phyloP scores from a whole-genome alignment of 2,797 vertebrate species.

The Spea hammondii region DNA sequence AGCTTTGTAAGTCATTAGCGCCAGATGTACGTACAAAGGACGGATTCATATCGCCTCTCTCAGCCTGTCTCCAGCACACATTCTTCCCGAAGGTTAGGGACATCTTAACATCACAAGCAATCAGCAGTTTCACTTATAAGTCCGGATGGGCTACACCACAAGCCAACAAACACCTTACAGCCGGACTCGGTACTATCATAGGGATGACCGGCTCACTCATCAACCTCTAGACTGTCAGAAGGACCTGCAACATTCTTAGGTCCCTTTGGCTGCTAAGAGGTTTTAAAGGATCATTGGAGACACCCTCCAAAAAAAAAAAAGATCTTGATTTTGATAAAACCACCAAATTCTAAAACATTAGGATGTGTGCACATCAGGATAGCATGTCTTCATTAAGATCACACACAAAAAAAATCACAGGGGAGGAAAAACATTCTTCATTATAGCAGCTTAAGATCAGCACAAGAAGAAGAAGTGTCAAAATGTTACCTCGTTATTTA shows the following conservation, averaged over 20 bases:
- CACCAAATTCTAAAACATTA: conserved; percentile 29
- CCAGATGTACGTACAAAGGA: conserved; percentile 78
- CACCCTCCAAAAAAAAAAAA: conserved; percentile 32
- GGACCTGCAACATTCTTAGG: conserved; percentile 69
- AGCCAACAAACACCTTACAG: conserved; percentile 88
- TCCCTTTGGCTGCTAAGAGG: conserved; percentile 64
- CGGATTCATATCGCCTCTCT: conserved; percentile 72
- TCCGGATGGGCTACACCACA: conserved; percentile 87
- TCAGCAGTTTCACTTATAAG: conserved; percentile 76
- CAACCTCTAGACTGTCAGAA: conserved; percentile 47
- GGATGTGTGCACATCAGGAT: conserved; percentile 38
- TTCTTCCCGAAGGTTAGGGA: conserved; percentile 78
- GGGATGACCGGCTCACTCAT: conserved; percentile 68
- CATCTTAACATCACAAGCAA: conserved; percentile 78
- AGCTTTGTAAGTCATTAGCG: conserved; percentile 81
- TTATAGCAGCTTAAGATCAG: conserved; percentile 60
- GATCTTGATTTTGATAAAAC: conserved; percentile 40
- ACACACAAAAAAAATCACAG: conserved; percentile 35
- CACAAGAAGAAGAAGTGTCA: conserved; percentile 74
- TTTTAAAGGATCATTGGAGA: conserved; percentile 59
- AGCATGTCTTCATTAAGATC: conserved; percentile 59
- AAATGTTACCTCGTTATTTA: conserved; percentile 99
- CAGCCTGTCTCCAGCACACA: conserved; percentile 76
- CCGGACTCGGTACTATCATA: conserved; percentile 77
- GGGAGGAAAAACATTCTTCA: conserved; percentile 59